These are phyloP conservation scores for Caenorhabditis remanei DNA, from an alignment of 1,140 invertebrate genomes.

Conservation along the genomic window DNA sequence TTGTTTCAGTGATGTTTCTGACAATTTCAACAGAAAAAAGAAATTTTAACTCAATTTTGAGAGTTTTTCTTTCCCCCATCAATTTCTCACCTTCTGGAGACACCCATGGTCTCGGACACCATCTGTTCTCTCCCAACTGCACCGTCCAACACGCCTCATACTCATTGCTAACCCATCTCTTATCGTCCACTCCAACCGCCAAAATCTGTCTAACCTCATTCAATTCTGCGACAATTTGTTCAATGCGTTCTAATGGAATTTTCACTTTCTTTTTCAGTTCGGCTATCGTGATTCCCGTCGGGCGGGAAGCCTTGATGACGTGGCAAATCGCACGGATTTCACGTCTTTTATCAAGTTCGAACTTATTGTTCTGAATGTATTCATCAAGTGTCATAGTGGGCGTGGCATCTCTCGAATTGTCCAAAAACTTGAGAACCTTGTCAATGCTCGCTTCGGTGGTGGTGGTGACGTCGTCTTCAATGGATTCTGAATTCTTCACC, in stretches of 20 bases:
- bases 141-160: slow-evolving; percentile 56
- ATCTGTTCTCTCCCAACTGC: neutral
- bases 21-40: too few species aligned
- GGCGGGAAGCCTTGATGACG: slow-evolving; percentile 18
- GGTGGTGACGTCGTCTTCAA: too few species aligned
- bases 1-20: too few species aligned
- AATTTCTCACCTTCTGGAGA: neutral
- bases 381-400: neutral
- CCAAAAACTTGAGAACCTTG: neutral
- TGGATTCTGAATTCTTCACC: neutral
- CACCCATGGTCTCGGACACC: slow-evolving; percentile 61
- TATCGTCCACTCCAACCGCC: slow-evolving; percentile 52
- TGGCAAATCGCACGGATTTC: slow-evolving; percentile 33
- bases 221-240: neutral
- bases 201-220: slow-evolving; percentile 2
- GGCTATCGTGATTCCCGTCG: neutral
- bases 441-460: neutral
- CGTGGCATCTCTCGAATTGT: neutral
- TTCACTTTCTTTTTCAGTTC: slow-evolving; percentile 3
- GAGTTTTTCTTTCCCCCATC: too few species aligned
- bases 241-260: neutral
- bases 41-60: too few species aligned
- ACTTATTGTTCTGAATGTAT: neutral
- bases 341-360: neutral
- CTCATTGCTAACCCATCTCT: slow-evolving; percentile 43